These are phyloP conservation scores for Anorthoa munda DNA, from an alignment of 2,888 invertebrate genomes.

Conservation along the genomic window DNA sequence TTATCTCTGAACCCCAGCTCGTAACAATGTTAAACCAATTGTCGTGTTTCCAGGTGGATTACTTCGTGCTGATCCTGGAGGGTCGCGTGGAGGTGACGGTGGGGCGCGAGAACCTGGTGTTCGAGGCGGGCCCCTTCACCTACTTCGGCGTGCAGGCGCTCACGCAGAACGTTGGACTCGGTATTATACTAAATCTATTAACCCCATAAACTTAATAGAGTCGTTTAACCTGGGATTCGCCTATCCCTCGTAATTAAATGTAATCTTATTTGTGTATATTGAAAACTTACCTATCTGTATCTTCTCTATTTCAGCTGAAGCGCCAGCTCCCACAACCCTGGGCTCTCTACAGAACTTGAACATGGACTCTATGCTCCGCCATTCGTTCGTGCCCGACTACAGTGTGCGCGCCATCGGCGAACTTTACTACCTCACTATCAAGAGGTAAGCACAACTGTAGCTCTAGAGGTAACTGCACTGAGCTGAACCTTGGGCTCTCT, in stretches of 20 bases:
- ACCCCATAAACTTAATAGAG: too few relatives aligned
- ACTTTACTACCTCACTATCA: conserved; percentile 96
- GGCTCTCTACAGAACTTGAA: conserved; percentile 96
- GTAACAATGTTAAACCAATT: not conserved
- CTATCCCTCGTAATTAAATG: too few relatives aligned
- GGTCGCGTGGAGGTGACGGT: conserved; percentile 98
- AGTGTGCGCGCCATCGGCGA: conserved; percentile 96
- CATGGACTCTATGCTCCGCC: conserved; percentile 94
- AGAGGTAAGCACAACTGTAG: conserved; percentile 87
- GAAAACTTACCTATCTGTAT: not conserved
- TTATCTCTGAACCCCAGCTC: too few relatives aligned
- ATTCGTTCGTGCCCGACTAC: conserved; percentile 98
- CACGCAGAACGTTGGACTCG: conserved; percentile 93
- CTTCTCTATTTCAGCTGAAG: conserved; percentile 74
- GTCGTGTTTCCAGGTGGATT: conserved; percentile 91
- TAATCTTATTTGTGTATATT: too few relatives aligned
- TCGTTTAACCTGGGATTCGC: too few relatives aligned
- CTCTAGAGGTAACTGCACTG: too few relatives aligned
- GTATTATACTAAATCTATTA: conserved; percentile 67
- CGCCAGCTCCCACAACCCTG: conserved; percentile 91
- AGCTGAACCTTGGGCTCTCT: too few relatives aligned
- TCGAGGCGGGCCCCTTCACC: conserved; percentile 98
- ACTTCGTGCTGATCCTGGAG: conserved; percentile 98
- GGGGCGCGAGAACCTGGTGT: conserved; percentile 96
- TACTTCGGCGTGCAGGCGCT: conserved; percentile 97